A percentile compares a stretch with the other conserved stretches of the same genome.
phyloP scores from a whole-genome alignment of 2,888 invertebrate genomes.

The Drosophila lutescens region DNA sequence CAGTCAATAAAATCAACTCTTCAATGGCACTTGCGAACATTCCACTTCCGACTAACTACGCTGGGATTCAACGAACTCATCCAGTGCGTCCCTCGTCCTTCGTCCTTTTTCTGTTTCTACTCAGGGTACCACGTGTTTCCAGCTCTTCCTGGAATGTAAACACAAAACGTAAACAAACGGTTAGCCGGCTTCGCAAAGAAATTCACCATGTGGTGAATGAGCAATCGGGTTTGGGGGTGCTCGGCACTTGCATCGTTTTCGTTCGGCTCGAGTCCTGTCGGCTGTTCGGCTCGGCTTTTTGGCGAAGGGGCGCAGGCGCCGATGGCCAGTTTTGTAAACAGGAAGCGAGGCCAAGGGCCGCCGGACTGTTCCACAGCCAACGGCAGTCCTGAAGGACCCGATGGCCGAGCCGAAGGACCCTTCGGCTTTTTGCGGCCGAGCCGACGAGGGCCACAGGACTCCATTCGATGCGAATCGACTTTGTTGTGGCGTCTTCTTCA shows the following conservation, averaged over 20 bases:
- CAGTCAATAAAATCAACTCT: conserved; percentile 15
- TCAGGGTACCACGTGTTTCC: conserved; percentile 24
- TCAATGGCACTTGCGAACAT: conserved; percentile 33
- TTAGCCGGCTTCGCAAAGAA: conserved; percentile 49
- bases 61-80: conserved; percentile 22
- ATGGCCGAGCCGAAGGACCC: conserved; percentile 23
- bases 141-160: conserved; percentile 65
- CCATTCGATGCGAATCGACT: conserved; percentile 29
- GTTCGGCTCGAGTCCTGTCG: conserved; percentile 24
- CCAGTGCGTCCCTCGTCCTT: not conserved
- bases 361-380: conserved; percentile 66
- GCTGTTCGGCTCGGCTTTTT: conserved; percentile 16
- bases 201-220: conserved; percentile 52
- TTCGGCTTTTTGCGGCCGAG: conserved; percentile 1
- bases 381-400: conserved; percentile 45
- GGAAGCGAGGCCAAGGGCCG: conserved; percentile 13
- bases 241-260: not conserved
- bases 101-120: not conserved
- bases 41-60: conserved; percentile 14
- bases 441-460: conserved; percentile 12
- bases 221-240: not conserved
- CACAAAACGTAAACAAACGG: conserved; percentile 76
- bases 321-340: conserved; percentile 54
- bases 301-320: conserved; percentile 57
- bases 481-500: conserved; percentile 25